Evolutionary conservation across 2,113 vertebrate species (phyloP).

Genomic region (Dipodomys spectabilis): DNA sequence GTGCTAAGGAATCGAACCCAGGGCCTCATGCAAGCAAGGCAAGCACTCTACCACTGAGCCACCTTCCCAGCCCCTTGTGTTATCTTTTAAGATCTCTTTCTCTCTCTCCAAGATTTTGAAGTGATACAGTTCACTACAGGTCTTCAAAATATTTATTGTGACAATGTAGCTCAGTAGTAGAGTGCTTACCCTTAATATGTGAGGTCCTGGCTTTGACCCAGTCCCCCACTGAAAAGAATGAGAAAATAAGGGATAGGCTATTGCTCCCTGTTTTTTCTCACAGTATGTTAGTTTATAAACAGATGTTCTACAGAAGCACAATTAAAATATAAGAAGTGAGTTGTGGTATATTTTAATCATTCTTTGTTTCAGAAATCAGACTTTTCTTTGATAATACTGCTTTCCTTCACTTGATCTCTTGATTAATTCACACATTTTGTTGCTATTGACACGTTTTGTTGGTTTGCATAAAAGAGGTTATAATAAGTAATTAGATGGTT

Average conservation of each 20-base stretch:
- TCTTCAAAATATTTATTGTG: neutral
- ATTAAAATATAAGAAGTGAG: conserved; percentile 32
- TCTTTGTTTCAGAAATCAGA: neutral
- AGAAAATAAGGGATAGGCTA: neutral
- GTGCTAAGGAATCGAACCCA: no score
- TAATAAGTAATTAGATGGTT: conserved; percentile 30
- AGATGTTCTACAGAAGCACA: neutral
- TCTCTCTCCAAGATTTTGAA: neutral
- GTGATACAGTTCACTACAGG: neutral
- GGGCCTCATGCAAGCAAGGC: no score
- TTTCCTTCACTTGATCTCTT: conserved; percentile 44
- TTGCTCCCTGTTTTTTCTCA: neutral
- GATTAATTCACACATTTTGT: conserved; percentile 19
- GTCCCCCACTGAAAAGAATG: neutral
- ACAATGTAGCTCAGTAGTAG: neutral
- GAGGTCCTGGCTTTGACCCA: no score
- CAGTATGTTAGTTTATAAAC: neutral
- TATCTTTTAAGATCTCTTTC: neutral
- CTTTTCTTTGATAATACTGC: conserved; percentile 10
- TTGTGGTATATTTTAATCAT: neutral
- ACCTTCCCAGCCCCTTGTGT: no score
- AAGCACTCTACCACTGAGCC: no score
- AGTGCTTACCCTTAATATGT: neutral
- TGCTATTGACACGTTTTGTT: neutral
- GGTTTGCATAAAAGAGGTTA: conserved; percentile 46